Evolutionary conservation across 2,888 invertebrate species (phyloP).

Genomic region (Rhorus exstirpatorius): DNA sequence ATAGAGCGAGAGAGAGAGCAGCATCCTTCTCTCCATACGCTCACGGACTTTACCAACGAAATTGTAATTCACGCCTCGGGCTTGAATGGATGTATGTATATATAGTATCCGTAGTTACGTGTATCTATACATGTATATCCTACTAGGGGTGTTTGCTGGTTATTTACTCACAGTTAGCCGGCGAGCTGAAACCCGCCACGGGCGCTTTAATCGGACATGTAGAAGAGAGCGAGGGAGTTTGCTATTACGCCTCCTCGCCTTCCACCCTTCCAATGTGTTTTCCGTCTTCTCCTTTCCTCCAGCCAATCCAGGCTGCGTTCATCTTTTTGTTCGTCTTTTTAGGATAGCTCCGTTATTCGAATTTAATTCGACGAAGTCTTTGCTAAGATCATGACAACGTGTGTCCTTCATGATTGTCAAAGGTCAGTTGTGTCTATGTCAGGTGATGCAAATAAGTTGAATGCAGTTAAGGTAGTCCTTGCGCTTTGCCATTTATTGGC

Average conservation of each 20-base stretch:
- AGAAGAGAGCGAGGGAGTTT: neutral
- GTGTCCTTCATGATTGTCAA: neutral
- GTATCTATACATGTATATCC: neutral
- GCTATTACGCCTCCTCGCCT: constrained; percentile 34
- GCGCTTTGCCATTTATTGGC: no score
- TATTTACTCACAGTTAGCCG: constrained; percentile 63
- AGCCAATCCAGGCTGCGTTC: neutral
- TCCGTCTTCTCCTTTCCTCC: neutral
- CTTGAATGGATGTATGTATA: neutral
- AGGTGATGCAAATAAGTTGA: no score
- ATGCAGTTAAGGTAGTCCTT: no score
- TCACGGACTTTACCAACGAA: constrained; percentile 72
- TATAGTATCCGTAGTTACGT: constrained; percentile 4
- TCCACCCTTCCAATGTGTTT: neutral
- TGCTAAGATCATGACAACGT: neutral
- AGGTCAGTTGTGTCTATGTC: no score
- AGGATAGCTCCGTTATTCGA: neutral
- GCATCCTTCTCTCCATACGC: constrained; percentile 76
- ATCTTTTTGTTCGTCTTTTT: neutral
- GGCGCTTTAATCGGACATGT: constrained; percentile 59
- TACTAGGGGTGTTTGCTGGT: constrained; percentile 45
- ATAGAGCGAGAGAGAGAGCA: constrained; percentile 42
- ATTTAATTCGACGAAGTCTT: neutral
- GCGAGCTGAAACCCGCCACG: constrained; percentile 44
- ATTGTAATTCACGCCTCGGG: constrained; percentile 82